These are phyloP conservation scores for Catamblyrhynchus diadema DNA, from an alignment of 2,797 vertebrate genomes.

Conservation along the genomic window DNA sequence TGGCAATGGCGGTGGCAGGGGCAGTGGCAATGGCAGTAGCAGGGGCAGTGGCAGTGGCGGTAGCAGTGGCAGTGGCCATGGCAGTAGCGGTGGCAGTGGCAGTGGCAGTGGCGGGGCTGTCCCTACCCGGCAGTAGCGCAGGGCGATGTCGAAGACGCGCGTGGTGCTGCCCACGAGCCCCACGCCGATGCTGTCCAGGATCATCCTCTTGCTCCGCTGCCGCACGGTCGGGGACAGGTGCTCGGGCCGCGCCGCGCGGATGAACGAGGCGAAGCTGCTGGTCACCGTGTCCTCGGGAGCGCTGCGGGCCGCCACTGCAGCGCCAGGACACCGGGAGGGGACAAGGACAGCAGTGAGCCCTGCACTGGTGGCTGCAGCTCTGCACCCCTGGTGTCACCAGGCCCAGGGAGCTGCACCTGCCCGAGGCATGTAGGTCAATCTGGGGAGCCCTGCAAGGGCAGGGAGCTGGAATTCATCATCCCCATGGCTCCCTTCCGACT, in stretches of 20 bases:
- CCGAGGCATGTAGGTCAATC: rapidly evolving
- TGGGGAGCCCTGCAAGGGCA: not conserved
- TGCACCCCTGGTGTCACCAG: not conserved
- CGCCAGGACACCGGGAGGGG: not conserved
- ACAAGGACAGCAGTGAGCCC: not conserved
- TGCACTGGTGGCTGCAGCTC: not conserved
- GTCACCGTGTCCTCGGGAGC: constrained; percentile 80
- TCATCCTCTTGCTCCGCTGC: constrained; percentile 88
- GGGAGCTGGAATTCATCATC: not conserved
- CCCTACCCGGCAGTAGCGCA: constrained; percentile 84
- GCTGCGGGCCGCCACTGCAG: constrained; percentile 69
- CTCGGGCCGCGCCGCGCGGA: constrained; percentile 73
- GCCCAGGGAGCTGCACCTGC: not conserved
- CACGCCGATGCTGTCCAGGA: constrained; percentile 88
- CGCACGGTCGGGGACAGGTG: constrained; percentile 77
- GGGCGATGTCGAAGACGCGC: constrained; percentile 78
- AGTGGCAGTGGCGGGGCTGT: rapidly evolving
- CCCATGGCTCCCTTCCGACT: rapidly evolving
- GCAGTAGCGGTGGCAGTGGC: rapidly evolving
- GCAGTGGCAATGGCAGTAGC: too few species aligned
- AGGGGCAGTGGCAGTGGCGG: too few species aligned
- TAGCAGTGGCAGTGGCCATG: rapidly evolving
- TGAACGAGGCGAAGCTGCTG: constrained; percentile 84
- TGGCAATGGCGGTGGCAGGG: too few species aligned
- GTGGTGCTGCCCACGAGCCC: constrained; percentile 87